These are phyloP conservation scores for Stenolophus ochropezus DNA, from an alignment of 2,888 invertebrate genomes.

Conservation along the genomic window DNA sequence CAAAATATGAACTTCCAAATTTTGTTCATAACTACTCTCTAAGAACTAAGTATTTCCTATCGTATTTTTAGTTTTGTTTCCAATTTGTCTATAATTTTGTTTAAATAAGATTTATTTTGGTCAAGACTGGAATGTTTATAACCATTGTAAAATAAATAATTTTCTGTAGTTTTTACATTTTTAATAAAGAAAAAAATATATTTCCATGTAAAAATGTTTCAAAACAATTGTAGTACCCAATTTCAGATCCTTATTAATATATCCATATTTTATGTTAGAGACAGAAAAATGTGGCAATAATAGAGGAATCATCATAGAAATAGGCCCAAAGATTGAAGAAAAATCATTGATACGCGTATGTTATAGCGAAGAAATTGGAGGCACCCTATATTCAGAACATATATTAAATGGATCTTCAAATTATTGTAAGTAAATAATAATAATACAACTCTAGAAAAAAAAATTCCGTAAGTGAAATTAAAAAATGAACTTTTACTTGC, in stretches of 20 bases:
- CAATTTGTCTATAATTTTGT: too few species aligned
- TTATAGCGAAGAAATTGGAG: constrained; percentile 68
- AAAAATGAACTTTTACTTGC: too few species aligned
- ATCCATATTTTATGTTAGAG: constrained; percentile 6
- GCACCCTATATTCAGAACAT: constrained; percentile 70
- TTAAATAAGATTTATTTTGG: too few species aligned
- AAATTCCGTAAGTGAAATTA: too few species aligned
- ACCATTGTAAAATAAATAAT: too few species aligned
- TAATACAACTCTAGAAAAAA: background rate
- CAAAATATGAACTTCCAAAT: too few species aligned
- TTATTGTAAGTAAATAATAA: constrained; percentile 70
- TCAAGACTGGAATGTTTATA: too few species aligned
- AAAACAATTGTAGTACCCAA: too few species aligned
- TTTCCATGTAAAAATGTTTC: constrained; percentile 66
- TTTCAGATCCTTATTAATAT: too few species aligned
- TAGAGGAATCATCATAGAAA: constrained; percentile 38
- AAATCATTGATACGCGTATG: constrained; percentile 69
- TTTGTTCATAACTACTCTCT: too few species aligned
- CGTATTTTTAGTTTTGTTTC: too few species aligned
- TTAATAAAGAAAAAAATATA: constrained; percentile 66
- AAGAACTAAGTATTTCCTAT: too few species aligned
- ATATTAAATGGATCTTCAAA: constrained; percentile 70
- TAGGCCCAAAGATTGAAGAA: constrained; percentile 20
- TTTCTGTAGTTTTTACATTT: constrained; percentile 58
- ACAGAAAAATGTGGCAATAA: constrained; percentile 21